Evolutionary conservation across 2,888 invertebrate genomes (phyloP).

Genomic region (Agriopis leucophaearia): DNA sequence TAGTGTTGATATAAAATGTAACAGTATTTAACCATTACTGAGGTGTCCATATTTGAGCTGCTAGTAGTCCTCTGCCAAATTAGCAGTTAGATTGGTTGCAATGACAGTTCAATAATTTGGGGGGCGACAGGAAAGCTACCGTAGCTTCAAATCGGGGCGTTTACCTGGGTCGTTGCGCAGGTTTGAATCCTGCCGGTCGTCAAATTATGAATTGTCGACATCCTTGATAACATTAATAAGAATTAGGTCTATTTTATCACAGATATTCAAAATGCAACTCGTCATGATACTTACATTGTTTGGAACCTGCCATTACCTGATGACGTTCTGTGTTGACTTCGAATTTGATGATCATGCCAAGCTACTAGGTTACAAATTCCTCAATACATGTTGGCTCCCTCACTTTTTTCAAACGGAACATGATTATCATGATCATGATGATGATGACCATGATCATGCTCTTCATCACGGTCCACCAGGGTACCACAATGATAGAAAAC

Average conservation of each 20-base stretch:
- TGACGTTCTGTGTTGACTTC: conserved; percentile 61
- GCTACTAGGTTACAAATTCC: conserved; percentile 46
- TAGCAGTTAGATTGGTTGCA: too few species aligned
- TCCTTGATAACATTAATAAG: neutral
- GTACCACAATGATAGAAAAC: conserved; percentile 34
- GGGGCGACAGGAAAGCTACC: too few species aligned
- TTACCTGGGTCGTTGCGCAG: neutral
- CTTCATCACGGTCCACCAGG: too few species aligned
- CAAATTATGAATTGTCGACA: neutral
- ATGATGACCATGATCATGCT: too few species aligned
- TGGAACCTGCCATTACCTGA: conserved; percentile 61
- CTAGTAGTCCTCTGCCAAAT: too few species aligned
- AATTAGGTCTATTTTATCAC: conserved; percentile 1
- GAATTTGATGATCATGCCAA: conserved; percentile 52
- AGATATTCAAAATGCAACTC: conserved; percentile 74
- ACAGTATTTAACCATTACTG: too few species aligned
- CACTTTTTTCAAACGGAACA: too few species aligned
- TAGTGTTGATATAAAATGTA: too few species aligned
- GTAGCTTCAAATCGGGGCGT: neutral
- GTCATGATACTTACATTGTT: conserved; percentile 59
- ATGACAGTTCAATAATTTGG: too few species aligned
- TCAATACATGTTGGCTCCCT: conserved; percentile 67
- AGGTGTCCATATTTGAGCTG: too few species aligned
- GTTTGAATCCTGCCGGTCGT: neutral
- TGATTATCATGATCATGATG: conserved; percentile 44